Conservation (phyloP, 2,888 invertebrate species). For the Agrypnus murinus region DNA sequence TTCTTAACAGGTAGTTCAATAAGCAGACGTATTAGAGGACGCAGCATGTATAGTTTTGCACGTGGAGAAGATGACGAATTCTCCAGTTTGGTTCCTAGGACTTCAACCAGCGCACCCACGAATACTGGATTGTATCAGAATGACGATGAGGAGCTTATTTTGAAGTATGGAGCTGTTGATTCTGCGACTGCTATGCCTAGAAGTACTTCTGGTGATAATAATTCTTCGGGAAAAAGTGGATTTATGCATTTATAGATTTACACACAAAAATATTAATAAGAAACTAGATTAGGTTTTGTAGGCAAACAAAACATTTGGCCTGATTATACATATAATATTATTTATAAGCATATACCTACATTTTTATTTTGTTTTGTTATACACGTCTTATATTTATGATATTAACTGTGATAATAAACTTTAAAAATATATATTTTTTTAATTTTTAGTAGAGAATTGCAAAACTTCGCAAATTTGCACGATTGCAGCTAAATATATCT, state of each 20-base stretch:
- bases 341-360: no score
- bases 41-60: conserved; percentile 83
- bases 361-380: conserved; percentile 3
- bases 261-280: no score
- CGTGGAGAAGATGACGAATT: conserved; percentile 77
- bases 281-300: no score
- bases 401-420: conserved; percentile 11
- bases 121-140: conserved; percentile 64
- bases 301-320: no score
- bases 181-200: conserved; percentile 21
- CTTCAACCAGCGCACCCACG: conserved; percentile 64
- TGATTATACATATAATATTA: no score
- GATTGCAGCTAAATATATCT: no score
- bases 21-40: conserved; percentile 85
- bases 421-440: no score
- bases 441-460: no score
- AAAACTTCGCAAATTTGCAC: no score
- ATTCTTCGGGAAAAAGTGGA: not conserved
- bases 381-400: not conserved
- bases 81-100: conserved; percentile 63
- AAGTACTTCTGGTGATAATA: conserved; percentile 28
- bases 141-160: conserved; percentile 64
- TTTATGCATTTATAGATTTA: conserved; percentile 17
- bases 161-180: conserved; percentile 65
- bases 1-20: conserved; percentile 84